Conservation (phyloP, 2,797 vertebrate genomes). For the Rhinella marina region DNA sequence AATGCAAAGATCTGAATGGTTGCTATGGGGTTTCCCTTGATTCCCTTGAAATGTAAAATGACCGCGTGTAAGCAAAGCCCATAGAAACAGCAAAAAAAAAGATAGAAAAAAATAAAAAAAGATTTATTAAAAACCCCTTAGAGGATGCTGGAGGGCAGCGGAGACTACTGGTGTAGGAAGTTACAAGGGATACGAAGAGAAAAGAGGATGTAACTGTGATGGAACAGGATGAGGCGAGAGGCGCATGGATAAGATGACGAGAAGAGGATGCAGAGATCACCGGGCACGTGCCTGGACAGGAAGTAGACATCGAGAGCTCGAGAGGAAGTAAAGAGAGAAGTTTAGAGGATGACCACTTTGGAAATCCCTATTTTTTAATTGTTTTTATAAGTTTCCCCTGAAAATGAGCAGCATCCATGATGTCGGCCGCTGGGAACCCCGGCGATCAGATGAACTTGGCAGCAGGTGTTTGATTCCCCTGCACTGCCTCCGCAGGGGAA, state of each 20-base stretch:
- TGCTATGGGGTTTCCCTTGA: background rate
- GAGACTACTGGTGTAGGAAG: background rate
- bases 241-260: constrained; percentile 7
- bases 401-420: background rate
- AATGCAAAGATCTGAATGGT: background rate
- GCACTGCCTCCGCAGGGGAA: background rate
- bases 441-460: background rate
- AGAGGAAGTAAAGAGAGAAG: background rate
- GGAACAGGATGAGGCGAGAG: background rate
- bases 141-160: background rate
- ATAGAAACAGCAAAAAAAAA: background rate
- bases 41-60: background rate
- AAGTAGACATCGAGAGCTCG: background rate
- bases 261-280: constrained; percentile 17
- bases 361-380: background rate
- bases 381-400: background rate
- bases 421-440: background rate
- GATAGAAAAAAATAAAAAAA: background rate
- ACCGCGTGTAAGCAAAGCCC: background rate
- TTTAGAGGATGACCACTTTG: background rate
- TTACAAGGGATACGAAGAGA: background rate
- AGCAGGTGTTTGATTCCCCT: background rate
- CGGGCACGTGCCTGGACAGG: background rate
- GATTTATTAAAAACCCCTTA: background rate
- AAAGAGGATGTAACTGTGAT: constrained; percentile 11